Evolutionary conservation across 2,888 invertebrate species (phyloP).

Genomic region (Macrosoma leucophasiata): DNA sequence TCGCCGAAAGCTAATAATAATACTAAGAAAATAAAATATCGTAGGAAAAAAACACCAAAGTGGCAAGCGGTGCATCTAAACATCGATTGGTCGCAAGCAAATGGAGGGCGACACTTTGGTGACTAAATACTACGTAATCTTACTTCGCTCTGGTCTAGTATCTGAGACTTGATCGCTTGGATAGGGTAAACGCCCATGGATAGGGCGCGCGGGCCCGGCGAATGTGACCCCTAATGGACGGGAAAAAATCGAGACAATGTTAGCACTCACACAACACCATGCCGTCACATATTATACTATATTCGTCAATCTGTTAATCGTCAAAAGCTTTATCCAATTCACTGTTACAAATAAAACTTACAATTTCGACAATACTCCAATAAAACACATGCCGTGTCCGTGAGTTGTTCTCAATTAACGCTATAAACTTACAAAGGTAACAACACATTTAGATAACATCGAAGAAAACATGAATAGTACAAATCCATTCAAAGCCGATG

Average conservation of each 20-base stretch:
- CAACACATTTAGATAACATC: constrained; percentile 32
- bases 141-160: constrained; percentile 92
- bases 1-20: constrained; percentile 26
- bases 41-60: constrained; percentile 59
- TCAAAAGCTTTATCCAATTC: constrained; percentile 48
- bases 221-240: constrained; percentile 90
- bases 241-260: constrained; percentile 74
- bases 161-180: constrained; percentile 91
- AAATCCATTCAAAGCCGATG: constrained; percentile 66
- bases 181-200: constrained; percentile 94
- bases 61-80: constrained; percentile 74
- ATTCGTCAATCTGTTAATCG: constrained; percentile 43
- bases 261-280: constrained; percentile 77
- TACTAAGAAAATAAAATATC: constrained; percentile 22
- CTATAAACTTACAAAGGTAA: constrained; percentile 24
- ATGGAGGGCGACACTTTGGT: constrained; percentile 56
- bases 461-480: constrained; percentile 45
- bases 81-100: constrained; percentile 70
- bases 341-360: constrained; percentile 38
- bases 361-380: constrained; percentile 29
- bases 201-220: constrained; percentile 92
- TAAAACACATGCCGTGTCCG: constrained; percentile 52
- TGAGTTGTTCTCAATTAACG: constrained; percentile 24
- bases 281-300: constrained; percentile 50
- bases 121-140: constrained; percentile 76